Conservation (phyloP, 2,113 vertebrate species). For the Cynopterus brachyotis region DNA sequence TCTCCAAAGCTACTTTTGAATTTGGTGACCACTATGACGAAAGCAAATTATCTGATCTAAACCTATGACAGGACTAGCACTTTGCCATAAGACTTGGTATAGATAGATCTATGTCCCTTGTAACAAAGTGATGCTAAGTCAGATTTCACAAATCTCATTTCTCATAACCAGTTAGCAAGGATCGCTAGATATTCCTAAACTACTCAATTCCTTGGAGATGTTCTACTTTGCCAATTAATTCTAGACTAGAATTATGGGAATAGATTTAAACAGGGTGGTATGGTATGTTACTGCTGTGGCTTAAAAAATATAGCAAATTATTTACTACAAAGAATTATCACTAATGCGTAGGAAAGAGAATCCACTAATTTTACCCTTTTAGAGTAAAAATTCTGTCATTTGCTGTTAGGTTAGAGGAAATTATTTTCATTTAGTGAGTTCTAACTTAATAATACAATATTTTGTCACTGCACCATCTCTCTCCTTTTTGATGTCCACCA, state of each 20-base stretch:
- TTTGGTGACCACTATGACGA: background rate
- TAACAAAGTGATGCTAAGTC: background rate
- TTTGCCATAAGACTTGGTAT: background rate
- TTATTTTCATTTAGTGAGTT: slow-evolving; percentile 17
- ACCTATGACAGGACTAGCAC: background rate
- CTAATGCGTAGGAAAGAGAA: background rate
- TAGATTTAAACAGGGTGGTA: background rate
- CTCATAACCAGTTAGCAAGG: background rate
- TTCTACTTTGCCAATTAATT: slow-evolving; percentile 24
- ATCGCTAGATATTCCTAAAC: background rate
- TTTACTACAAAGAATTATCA: background rate
- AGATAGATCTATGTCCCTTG: background rate
- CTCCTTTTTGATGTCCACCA: background rate
- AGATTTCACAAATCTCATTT: slow-evolving; percentile 41
- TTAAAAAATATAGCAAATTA: background rate
- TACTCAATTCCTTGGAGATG: background rate
- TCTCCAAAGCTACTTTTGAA: background rate
- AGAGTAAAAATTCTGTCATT: background rate
- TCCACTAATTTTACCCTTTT: background rate
- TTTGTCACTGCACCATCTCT: background rate
- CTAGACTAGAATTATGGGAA: background rate
- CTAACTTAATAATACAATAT: background rate
- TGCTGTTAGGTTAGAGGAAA: background rate
- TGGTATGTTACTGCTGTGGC: background rate
- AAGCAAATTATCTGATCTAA: background rate